phyloP scores from a whole-genome alignment of 2,797 vertebrate genomes.

The Dipus sagitta region DNA sequence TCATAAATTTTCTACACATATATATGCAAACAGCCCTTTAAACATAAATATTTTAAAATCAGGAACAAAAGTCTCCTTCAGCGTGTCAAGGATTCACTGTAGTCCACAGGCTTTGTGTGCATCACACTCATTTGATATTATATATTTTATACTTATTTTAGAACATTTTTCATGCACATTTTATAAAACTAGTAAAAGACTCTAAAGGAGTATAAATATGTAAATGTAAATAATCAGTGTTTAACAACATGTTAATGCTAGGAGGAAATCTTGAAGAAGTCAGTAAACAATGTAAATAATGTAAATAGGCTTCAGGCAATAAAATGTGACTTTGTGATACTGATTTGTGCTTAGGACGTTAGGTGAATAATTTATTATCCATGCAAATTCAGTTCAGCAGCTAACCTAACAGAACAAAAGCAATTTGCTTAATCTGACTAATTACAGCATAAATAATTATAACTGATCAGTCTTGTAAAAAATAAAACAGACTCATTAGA shows the following conservation, averaged over 20 bases:
- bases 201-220: background rate
- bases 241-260: background rate
- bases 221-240: background rate
- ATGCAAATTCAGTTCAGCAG: constrained; percentile 48
- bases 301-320: background rate
- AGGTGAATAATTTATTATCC: background rate
- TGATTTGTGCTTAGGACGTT: background rate
- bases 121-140: no score
- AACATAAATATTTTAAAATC: background rate
- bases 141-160: background rate
- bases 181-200: background rate
- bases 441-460: constrained; percentile 81
- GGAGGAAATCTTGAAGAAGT: constrained; percentile 33
- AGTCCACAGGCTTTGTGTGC: accelerated
- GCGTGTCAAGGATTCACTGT: accelerated
- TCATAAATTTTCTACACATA: background rate
- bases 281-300: background rate
- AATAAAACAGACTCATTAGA: constrained; percentile 77
- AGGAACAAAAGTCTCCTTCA: background rate
- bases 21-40: background rate
- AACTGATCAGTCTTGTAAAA: constrained; percentile 80
- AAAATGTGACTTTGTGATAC: background rate
- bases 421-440: constrained; percentile 79
- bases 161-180: background rate
- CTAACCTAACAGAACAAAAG: constrained; percentile 63